Base-by-base conservation (phyloP, 1,140 invertebrate genomes). In the Drosophila grimshawi region DNA sequence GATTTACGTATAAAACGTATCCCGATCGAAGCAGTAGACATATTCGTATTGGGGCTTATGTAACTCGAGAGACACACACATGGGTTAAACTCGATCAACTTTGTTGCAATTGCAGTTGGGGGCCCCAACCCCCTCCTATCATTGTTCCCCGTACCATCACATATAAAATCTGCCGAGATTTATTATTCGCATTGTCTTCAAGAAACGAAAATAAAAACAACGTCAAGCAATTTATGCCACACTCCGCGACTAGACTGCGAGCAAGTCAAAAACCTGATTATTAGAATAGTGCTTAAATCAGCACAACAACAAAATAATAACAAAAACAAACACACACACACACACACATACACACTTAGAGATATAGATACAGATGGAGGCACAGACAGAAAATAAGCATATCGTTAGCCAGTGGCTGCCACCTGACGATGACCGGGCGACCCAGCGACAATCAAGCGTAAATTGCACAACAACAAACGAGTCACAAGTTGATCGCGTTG, bases 261-360 rank as follows among this genome's bases (percentile, higher is more conserved):
- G 39, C 77, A 48, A 51, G 85, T 63, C 61, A 30, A 86, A 92
- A 90, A 80, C 81, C 75, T 76, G 80, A 85, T 81, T 78, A 69
- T 60, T 78, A 67, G 57, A 89, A 86, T 66, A 83, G 69, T 76
- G 33, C 57, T 62, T 72, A 67, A 70, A 73, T 52, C 48, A 56
- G 65, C 68, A 65, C 51, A 29, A 43, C 19, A 45, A 19, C 32
- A 45, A 51, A 37, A 39, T 19, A 46, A 37, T 5, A 32, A 37
- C 10, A 27, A 63, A 5, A 63, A 56, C n/a, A 55, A 55, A 49
- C 27, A 4, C 32, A 46, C 3, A 53, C 39, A 55, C 41, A 69
- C n/a, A 29, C 6, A 48, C 32, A 48, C 6, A 41, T 39, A 35
- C 10, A 57, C n/a, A 41, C 1, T 19, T 1, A 35, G 3, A 41